Evolutionary conservation across 2,113 vertebrate species (phyloP).

Genomic region (Prochilodus magdalenae): DNA sequence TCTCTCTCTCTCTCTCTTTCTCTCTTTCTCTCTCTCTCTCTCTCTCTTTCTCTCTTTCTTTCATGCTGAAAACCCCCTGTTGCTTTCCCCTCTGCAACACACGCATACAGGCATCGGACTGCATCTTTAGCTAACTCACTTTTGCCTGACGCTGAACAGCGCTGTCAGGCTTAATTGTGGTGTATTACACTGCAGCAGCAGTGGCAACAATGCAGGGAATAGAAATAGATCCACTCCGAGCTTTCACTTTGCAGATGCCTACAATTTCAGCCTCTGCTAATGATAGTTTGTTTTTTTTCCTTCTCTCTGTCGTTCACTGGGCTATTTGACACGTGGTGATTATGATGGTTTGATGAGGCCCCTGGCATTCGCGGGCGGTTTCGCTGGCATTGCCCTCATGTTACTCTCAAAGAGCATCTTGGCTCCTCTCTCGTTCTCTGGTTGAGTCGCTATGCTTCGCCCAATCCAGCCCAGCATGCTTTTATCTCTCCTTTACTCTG

Average conservation of each 20-base stretch:
- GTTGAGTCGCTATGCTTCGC: conserved; percentile 37
- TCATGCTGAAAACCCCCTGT: background rate
- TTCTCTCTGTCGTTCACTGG: conserved; percentile 12
- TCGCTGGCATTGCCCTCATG: conserved; percentile 28
- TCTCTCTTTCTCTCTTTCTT: background rate
- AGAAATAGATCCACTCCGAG: conserved; percentile 44
- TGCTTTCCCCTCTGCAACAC: conserved; percentile 9
- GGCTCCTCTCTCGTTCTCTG: conserved; percentile 35
- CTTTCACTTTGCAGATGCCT: conserved; percentile 43
- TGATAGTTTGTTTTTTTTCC: conserved; percentile 41
- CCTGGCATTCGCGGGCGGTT: conserved; percentile 31
- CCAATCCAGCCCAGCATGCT: conserved; percentile 38
- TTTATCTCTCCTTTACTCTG: conserved; percentile 2
- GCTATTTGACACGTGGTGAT: conserved; percentile 51
- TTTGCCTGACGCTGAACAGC: conserved; percentile 48
- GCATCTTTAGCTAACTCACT: conserved; percentile 33
- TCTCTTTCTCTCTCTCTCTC: background rate
- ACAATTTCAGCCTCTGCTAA: conserved; percentile 50
- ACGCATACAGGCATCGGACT: background rate
- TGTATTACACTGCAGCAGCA: conserved; percentile 28
- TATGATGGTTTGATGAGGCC: conserved; percentile 52
- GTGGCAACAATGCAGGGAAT: conserved; percentile 24
- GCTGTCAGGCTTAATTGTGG: conserved; percentile 52
- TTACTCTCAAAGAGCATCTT: conserved; percentile 3
- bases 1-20: conserved; percentile 30